These are phyloP conservation scores for Tetramorium parvispinum DNA, from an alignment of 1,140 invertebrate genomes.

Conservation along the genomic window DNA sequence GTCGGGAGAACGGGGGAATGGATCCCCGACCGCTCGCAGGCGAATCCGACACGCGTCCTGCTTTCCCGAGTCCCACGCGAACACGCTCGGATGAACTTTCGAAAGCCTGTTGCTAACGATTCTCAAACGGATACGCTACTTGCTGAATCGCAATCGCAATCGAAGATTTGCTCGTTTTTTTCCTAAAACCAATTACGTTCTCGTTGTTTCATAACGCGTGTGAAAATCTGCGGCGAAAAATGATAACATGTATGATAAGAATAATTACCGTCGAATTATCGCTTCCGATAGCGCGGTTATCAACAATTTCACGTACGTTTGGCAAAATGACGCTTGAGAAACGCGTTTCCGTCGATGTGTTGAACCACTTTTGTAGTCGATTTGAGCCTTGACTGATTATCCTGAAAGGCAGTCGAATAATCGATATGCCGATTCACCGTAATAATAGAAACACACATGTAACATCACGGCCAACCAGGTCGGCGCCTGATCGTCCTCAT, in stretches of 20 bases:
- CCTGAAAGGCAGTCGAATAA: background rate
- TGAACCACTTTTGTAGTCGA: background rate
- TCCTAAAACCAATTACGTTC: background rate
- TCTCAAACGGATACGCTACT: background rate
- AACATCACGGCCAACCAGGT: slow-evolving; percentile 2
- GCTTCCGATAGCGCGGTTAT: background rate
- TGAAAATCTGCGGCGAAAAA: too few species aligned
- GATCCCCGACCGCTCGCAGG: background rate
- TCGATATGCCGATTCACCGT: background rate
- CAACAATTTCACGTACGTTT: background rate
- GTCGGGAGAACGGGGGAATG: background rate
- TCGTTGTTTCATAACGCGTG: too few species aligned
- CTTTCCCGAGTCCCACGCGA: background rate
- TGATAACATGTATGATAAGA: too few species aligned
- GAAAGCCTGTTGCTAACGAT: background rate
- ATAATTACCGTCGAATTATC: background rate
- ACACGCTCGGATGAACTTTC: background rate
- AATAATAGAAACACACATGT: background rate
- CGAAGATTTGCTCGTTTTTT: background rate
- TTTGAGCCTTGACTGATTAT: background rate
- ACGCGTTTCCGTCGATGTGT: background rate
- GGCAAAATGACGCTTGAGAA: background rate
- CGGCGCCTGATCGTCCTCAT: background rate
- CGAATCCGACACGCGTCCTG: background rate
- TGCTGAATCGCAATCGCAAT: background rate